phyloP scores from a whole-genome alignment of 2,797 vertebrate genomes.

The Enteromius anoplus region DNA sequence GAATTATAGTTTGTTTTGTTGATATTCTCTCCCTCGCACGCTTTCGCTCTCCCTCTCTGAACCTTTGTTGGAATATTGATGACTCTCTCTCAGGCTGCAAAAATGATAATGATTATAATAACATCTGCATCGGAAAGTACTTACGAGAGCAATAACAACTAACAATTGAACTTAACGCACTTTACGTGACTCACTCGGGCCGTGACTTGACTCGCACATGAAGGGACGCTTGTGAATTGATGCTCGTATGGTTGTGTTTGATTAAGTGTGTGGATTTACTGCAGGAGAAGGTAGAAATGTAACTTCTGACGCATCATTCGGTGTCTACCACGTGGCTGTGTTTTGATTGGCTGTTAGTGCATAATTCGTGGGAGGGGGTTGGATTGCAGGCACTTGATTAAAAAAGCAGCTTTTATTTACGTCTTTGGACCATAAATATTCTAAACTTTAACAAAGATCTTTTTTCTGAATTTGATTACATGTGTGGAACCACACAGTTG shows the following conservation, averaged over 20 bases:
- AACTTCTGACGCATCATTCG: neutral
- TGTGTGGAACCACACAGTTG: neutral
- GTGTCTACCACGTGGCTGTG: slow-evolving; percentile 17
- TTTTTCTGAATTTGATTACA: neutral
- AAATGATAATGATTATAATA: slow-evolving; percentile 58
- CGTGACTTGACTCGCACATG: slow-evolving; percentile 10
- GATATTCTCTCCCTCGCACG: slow-evolving; percentile 13
- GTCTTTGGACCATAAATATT: neutral
- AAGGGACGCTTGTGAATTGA: neutral
- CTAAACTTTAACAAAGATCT: neutral
- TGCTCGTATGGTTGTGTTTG: neutral
- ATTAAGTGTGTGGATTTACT: neutral
- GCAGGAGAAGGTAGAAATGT: neutral
- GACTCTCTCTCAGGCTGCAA: slow-evolving; percentile 52
- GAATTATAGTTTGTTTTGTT: slow-evolving; percentile 52
- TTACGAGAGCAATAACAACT: slow-evolving; percentile 51
- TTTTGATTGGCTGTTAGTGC: slow-evolving; percentile 29
- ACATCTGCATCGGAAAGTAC: slow-evolving; percentile 66
- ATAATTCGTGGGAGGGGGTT: neutral
- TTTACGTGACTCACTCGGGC: slow-evolving; percentile 43
- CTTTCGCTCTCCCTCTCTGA: slow-evolving; percentile 43
- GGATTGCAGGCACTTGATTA: neutral
- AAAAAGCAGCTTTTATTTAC: neutral
- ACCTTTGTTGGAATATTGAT: slow-evolving; percentile 56
- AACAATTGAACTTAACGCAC: slow-evolving; percentile 44